These are phyloP conservation scores for Zaprionus tsacasi DNA, from an alignment of 1,140 invertebrate genomes.

Conservation along the genomic window DNA sequence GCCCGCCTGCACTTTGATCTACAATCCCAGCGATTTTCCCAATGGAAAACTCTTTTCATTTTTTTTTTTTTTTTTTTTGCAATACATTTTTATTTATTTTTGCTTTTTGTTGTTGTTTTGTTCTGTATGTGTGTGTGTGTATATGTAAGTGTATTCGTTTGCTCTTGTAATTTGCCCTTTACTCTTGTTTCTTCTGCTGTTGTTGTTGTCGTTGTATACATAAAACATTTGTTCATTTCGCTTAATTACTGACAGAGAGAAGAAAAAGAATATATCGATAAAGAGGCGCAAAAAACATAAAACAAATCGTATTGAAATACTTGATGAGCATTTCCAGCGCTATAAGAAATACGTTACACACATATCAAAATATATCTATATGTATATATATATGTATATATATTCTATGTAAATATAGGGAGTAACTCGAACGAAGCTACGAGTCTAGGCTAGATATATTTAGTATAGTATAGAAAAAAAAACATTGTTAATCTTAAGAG, in stretches of 20 bases:
- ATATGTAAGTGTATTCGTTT: conserved; percentile 14
- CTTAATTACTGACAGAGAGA: conserved; percentile 70
- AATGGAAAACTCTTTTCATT: conserved; percentile 16
- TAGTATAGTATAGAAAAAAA: conserved; percentile 51
- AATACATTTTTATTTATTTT: conserved; percentile 50
- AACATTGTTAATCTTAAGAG: conserved; percentile 14
- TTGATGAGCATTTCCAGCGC: conserved; percentile 1
- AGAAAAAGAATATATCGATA: conserved; percentile 47
- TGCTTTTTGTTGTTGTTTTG: conserved; percentile 39
- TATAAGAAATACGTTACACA: conserved; percentile 38
- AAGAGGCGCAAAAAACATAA: conserved; percentile 30
- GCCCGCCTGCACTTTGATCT: conserved; percentile 3
- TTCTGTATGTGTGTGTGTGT: conserved; percentile 18
- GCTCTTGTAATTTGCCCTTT: conserved; percentile 40
- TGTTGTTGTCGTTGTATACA: conserved; percentile 47
- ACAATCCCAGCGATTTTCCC: background rate
- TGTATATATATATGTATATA: conserved; percentile 9
- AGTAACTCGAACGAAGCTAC: conserved; percentile 22
- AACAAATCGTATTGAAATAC: background rate
- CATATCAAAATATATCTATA: conserved; percentile 63
- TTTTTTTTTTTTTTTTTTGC: conserved; percentile 54
- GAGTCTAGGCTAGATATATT: conserved; percentile 17
- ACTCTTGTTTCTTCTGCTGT: background rate
- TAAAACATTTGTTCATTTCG: conserved; percentile 67
- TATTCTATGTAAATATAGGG: background rate